Base-by-base conservation (phyloP, 2,888 invertebrate species). In the Elysia crispata region DNA sequence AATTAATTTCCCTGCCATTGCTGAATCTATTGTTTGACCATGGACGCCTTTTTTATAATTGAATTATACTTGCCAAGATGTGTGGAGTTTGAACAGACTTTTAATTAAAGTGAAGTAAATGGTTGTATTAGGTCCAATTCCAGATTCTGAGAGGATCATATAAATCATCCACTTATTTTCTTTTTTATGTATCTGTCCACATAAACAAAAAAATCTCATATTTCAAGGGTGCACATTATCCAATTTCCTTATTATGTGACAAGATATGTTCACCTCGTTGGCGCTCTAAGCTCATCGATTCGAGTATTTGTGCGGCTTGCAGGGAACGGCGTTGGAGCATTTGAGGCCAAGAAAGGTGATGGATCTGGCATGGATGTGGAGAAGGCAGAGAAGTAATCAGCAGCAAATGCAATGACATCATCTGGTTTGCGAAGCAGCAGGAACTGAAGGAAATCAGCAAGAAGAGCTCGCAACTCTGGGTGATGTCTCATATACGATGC, bases 391-490 rank as follows among this genome's bases (percentile, higher is more conserved):
- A 92, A 92, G 84, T 92, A 92, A 69, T 91, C 91, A 1, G 91
- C 91, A 70, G 91, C 88, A 85, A 92, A 92, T 30, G 87, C 84
- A 11, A 92, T 82, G 69, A 90, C 88, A 83, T 92, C 91, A 15
- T 90, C 89, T 6, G 92, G 92, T 85, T 92, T 92, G 81, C 91
- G 84, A 50, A 92, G 88, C 79, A 92, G 86, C 82, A 92, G 80
- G 80, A 91, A 90, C 87, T 92, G 92, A 76, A 91, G 84, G 83
- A 91, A 92, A 85, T 92, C 92, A n/a, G 91, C 90, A 54, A 92
- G 84, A 0, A 92, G 86, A 28, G 90, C 89, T 74, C 89, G 89
- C 25, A 92, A 83, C 81, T 92, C 92, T 31, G 92, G 92, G 80
- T 92, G 91, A 54, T 89, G 87, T 30, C 88, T 83, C 88, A 92